Evolutionary conservation across 2,113 vertebrate species (phyloP).

Genomic region (Lophura nycthemera): DNA sequence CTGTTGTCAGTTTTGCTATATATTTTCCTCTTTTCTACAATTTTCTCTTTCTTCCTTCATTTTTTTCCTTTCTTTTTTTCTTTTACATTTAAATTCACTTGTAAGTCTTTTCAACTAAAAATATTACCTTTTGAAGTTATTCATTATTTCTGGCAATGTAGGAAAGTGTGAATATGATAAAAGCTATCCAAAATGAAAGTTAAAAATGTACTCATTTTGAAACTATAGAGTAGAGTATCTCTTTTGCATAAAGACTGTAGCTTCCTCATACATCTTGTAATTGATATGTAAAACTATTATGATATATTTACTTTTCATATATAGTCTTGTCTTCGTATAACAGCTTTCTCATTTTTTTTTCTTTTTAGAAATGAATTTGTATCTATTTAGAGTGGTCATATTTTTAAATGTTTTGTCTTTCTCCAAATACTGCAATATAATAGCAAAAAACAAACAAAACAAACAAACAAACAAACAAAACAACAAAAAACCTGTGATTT

Average conservation of each 20-base stretch:
- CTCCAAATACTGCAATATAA: background rate
- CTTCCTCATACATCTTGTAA: background rate
- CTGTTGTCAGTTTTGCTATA: background rate
- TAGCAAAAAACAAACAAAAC: background rate
- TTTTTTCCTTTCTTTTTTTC: background rate
- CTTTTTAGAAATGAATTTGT: background rate
- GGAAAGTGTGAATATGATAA: slow-evolving; percentile 22
- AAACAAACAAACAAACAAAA: slow-evolving; percentile 32
- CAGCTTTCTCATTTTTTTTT: background rate
- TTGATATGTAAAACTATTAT: slow-evolving; percentile 10
- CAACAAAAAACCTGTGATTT: background rate
- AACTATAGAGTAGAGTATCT: slow-evolving; percentile 14
- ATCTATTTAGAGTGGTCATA: background rate
- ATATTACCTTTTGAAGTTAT: slow-evolving; percentile 45
- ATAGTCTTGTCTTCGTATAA: background rate
- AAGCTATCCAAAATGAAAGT: slow-evolving; percentile 46
- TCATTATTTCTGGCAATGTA: slow-evolving; percentile 24
- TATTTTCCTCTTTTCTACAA: background rate
- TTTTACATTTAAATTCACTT: slow-evolving; percentile 4
- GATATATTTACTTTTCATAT: slow-evolving; percentile 27
- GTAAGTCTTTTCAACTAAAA: slow-evolving; percentile 37
- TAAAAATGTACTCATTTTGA: slow-evolving; percentile 34
- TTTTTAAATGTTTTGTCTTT: background rate
- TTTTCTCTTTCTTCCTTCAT: background rate
- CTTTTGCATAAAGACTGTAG: slow-evolving; percentile 10